Conservation (phyloP, 2,113 vertebrate genomes). For the Tetrax tetrax region DNA sequence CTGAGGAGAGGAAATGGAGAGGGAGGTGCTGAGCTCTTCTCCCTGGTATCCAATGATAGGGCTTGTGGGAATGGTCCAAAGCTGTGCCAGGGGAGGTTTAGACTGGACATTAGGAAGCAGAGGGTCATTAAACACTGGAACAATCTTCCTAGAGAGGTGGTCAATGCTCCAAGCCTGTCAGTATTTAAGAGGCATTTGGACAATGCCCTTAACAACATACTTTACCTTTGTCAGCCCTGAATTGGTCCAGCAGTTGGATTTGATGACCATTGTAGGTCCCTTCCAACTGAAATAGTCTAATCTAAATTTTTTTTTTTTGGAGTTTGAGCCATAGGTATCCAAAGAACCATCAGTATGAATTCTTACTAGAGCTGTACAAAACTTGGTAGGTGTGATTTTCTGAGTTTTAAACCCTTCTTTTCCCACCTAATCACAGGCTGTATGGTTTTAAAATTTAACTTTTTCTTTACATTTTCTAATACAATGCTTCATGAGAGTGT, state of each 20-base stretch:
- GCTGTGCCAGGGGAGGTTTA: rapidly evolving
- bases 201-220: background rate
- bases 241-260: background rate
- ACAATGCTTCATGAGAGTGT: background rate
- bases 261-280: rapidly evolving
- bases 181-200: background rate
- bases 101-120: background rate
- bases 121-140: background rate
- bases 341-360: background rate
- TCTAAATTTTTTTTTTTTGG: background rate
- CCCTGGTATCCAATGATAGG: background rate
- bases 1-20: background rate
- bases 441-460: background rate
- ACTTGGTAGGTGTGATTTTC: background rate
- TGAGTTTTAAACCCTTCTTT: background rate
- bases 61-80: rapidly evolving
- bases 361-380: background rate
- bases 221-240: background rate
- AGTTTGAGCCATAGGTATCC: background rate
- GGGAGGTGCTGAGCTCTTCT: background rate
- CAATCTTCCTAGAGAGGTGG: background rate
- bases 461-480: background rate
- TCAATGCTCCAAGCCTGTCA: background rate
- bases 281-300: background rate
- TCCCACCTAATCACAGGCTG: background rate